phyloP scores from a whole-genome alignment of 2,888 invertebrate genomes.

The Cenopis cana region DNA sequence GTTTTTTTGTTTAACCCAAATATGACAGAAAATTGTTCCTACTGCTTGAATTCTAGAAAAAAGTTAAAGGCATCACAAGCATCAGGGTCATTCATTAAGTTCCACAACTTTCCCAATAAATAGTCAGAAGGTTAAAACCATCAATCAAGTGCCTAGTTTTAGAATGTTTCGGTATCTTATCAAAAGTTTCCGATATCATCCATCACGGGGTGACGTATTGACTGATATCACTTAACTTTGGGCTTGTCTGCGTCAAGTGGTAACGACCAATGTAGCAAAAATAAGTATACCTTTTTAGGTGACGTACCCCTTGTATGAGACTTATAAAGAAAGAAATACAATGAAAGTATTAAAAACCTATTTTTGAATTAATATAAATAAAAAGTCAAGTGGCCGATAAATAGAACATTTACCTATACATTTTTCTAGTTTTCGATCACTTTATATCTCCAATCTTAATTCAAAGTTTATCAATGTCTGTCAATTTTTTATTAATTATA shows the following conservation, averaged over 20 bases:
- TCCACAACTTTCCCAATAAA: too few relatives aligned
- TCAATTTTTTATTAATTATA: too few relatives aligned
- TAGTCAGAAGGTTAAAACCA: slow-evolving; percentile 13
- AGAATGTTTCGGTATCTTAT: slow-evolving; percentile 53
- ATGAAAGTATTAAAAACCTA: too few relatives aligned
- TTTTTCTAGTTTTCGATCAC: neutral
- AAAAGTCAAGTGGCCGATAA: too few relatives aligned
- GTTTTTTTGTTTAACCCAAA: too few relatives aligned
- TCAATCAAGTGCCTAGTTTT: slow-evolving; percentile 46
- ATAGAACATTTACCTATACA: too few relatives aligned
- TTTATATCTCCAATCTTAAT: too few relatives aligned
- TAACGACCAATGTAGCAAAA: neutral
- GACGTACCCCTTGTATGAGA: too few relatives aligned
- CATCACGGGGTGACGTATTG: slow-evolving; percentile 49
- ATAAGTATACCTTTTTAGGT: neutral
- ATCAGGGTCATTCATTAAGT: neutral
- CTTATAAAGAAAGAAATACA: too few relatives aligned
- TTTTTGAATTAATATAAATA: too few relatives aligned
- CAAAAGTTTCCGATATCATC: slow-evolving; percentile 55
- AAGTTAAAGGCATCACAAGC: neutral
- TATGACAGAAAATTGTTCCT: too few relatives aligned
- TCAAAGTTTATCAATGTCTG: too few relatives aligned
- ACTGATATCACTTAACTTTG: slow-evolving; percentile 23
- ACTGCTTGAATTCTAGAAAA: neutral
- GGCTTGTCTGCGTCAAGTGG: slow-evolving; percentile 19